phyloP scores from a whole-genome alignment of 2,888 invertebrate genomes.

The Tryphoninae sp. region DNA sequence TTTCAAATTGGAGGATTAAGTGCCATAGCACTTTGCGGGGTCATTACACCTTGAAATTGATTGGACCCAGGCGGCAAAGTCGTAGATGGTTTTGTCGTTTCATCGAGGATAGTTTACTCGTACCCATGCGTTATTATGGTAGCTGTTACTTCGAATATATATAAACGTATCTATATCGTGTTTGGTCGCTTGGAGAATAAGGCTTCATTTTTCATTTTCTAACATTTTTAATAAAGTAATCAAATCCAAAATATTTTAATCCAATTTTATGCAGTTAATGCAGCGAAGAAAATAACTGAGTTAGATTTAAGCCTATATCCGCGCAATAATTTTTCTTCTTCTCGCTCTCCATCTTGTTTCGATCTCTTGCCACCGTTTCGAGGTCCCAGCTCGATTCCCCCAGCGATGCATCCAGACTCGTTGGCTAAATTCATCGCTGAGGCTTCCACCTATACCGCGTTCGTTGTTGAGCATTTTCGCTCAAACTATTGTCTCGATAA shows the following conservation, averaged over 20 bases:
- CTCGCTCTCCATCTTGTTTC: slow-evolving; percentile 34
- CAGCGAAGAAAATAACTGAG: too few relatives aligned
- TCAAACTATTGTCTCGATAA: slow-evolving; percentile 57
- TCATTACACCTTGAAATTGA: slow-evolving; percentile 13
- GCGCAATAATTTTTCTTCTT: slow-evolving; percentile 9
- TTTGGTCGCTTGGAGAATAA: background rate
- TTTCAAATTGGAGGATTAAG: slow-evolving; percentile 9
- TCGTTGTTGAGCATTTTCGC: slow-evolving; percentile 28
- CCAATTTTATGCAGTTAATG: too few relatives aligned
- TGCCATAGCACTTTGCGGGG: background rate
- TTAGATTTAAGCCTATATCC: background rate
- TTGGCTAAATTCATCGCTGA: slow-evolving; percentile 27
- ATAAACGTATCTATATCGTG: background rate
- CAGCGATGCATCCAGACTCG: slow-evolving; percentile 36
- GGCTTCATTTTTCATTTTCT: too few relatives aligned
- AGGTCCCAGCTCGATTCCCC: slow-evolving; percentile 20
- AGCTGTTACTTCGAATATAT: background rate
- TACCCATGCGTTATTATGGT: background rate
- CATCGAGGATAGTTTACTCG: background rate
- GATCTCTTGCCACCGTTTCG: slow-evolving; percentile 5
- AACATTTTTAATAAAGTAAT: too few relatives aligned
- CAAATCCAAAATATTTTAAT: too few relatives aligned
- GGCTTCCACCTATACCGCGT: slow-evolving; percentile 21
- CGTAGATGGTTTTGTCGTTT: background rate
- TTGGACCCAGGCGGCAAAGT: background rate